Evolutionary conservation across 2,797 vertebrate genomes (phyloP).

Genomic region (Amniataba percoides): DNA sequence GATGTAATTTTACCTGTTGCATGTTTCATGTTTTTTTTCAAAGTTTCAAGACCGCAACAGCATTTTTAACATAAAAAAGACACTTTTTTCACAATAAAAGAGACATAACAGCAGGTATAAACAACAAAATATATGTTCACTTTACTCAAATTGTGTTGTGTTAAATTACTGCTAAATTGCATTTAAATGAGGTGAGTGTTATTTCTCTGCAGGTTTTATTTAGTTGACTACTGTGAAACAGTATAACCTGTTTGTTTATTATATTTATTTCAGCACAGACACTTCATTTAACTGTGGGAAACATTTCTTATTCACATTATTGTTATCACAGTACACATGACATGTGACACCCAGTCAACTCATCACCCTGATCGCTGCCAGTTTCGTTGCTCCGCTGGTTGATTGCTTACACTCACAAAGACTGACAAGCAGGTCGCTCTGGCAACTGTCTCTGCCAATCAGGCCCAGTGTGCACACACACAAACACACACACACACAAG

Average conservation of each 20-base stretch:
- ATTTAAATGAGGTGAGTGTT: not conserved
- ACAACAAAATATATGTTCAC: not conserved
- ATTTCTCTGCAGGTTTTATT: not conserved
- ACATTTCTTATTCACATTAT: not conserved
- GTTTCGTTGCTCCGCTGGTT: conserved; percentile 5
- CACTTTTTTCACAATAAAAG: not conserved
- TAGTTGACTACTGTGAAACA: not conserved
- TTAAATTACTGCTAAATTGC: not conserved
- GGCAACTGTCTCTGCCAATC: conserved; percentile 26
- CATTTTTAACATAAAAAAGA: not conserved
- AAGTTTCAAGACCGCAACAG: not conserved
- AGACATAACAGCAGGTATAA: not conserved
- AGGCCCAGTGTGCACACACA: not conserved
- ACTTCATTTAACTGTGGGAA: no score
- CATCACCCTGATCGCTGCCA: not conserved
- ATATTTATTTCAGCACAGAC: not conserved
- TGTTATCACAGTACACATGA: not conserved
- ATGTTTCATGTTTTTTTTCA: not conserved
- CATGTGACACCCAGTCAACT: not conserved
- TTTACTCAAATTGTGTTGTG: not conserved
- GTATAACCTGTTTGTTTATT: not conserved
- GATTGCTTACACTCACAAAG: conserved; percentile 5
- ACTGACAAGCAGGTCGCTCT: conserved; percentile 1
- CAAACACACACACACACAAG: conserved; percentile 83
- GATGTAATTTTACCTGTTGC: not conserved